These are phyloP conservation scores for Schizothorax lantsangensis DNA, from an alignment of 2,797 vertebrate species.

Conservation along the genomic window DNA sequence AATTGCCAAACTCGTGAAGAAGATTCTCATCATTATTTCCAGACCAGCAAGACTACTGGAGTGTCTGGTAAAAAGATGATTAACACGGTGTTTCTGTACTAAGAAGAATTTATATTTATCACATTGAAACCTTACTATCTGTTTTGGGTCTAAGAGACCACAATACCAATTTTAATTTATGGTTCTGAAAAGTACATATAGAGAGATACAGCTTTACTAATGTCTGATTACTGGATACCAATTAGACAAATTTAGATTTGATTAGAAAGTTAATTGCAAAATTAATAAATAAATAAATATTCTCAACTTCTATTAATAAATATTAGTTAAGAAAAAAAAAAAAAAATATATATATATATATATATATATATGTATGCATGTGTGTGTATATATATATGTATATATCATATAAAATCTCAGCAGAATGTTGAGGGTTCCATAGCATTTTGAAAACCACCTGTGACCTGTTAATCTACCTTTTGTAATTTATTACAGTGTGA, in stretches of 20 bases:
- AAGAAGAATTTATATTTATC: neutral
- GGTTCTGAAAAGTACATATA: neutral
- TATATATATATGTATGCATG: too few species aligned
- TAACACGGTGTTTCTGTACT: neutral
- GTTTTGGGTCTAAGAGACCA: neutral
- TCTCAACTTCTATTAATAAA: too few species aligned
- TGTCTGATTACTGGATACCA: neutral
- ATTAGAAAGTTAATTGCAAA: too few species aligned
- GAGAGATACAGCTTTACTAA: neutral
- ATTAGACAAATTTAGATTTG: too few species aligned
- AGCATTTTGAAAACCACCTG: neutral
- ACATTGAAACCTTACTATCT: neutral
- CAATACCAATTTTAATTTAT: neutral
- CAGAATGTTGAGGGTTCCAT: neutral
- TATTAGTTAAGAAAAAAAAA: too few species aligned
- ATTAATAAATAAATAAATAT: too few species aligned
- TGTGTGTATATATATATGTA: too few species aligned
- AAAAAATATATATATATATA: too few species aligned
- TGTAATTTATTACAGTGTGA: neutral
- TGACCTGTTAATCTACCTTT: neutral
- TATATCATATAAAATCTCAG: neutral
- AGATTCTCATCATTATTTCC: conserved; percentile 94
- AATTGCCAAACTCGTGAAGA: conserved; percentile 89
- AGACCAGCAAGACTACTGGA: conserved; percentile 94
- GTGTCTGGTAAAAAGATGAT: conserved; percentile 86